Conservation (phyloP, 2,113 vertebrate genomes). For the Bombycilla garrulus region DNA sequence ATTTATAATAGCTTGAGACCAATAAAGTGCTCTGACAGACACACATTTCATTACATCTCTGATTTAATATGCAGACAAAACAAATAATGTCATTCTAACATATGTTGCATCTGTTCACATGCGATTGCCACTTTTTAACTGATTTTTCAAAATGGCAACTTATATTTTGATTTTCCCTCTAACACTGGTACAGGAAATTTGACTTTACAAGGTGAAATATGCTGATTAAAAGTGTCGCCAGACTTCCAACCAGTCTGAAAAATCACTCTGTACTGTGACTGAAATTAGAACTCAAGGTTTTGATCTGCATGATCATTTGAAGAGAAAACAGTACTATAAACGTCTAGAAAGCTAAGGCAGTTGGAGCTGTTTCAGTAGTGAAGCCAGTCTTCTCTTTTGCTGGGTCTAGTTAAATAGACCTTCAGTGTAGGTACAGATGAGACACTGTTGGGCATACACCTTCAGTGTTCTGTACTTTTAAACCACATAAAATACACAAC, state of each 20-base stretch:
- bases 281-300: not conserved
- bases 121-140: not conserved
- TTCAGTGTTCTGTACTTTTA: not conserved
- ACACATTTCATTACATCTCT: not conserved
- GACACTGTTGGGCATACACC: not conserved
- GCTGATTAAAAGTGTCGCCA: not conserved
- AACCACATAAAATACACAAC: not conserved
- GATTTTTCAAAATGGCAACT: not conserved
- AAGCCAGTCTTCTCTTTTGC: not conserved
- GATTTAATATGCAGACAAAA: not conserved
- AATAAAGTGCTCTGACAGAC: not conserved
- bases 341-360: not conserved
- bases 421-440: not conserved
- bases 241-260: not conserved
- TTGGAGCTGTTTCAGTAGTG: not conserved
- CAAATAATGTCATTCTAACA: not conserved
- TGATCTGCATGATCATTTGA: not conserved
- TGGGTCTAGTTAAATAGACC: not conserved
- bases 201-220: not conserved
- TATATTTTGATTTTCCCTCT: not conserved
- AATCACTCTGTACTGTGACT: not conserved
- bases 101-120: not conserved
- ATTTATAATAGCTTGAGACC: not conserved
- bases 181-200: not conserved
- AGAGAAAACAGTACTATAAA: not conserved